A percentile compares a stretch with the other conserved stretches of the same genome.
These are phyloP conservation scores for Harlomillsia oculata DNA, from an alignment of 1,140 invertebrate genomes.

Conservation along the genomic window DNA sequence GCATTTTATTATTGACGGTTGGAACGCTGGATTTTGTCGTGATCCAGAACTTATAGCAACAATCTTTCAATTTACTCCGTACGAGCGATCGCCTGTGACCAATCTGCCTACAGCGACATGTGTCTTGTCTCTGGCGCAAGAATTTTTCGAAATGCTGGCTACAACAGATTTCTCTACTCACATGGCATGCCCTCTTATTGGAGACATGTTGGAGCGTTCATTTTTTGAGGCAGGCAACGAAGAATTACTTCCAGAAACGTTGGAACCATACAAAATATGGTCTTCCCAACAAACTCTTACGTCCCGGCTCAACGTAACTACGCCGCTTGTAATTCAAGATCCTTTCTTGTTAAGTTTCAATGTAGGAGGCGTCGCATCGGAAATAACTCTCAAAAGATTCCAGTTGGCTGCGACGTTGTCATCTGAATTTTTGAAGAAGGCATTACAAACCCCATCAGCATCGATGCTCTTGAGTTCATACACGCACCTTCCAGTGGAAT, in stretches of 20 bases:
- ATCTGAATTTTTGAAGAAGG: neutral
- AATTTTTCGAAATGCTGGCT: slow-evolving; percentile 20
- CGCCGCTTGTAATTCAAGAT: slow-evolving; percentile 15
- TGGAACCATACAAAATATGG: slow-evolving; percentile 21
- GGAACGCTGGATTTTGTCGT: slow-evolving; percentile 21
- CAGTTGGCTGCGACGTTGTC: slow-evolving; percentile 4
- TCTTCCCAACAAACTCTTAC: neutral
- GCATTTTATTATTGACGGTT: slow-evolving; percentile 5
- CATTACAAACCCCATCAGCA: neutral
- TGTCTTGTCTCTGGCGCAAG: slow-evolving; percentile 7
- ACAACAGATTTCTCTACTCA: slow-evolving; percentile 8
- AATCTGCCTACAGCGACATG: slow-evolving; percentile 1
- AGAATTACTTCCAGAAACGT: slow-evolving; percentile 4
- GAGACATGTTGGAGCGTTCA: neutral
- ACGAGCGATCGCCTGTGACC: neutral
- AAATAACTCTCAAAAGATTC: slow-evolving; percentile 2
- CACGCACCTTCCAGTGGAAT: neutral
- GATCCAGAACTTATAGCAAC: neutral
- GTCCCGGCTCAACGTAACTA: neutral
- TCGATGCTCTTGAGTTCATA: slow-evolving; percentile 1
- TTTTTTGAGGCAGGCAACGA: slow-evolving; percentile 11
- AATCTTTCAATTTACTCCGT: neutral
- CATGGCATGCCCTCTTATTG: slow-evolving; percentile 13
- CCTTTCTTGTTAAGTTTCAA: slow-evolving; percentile 19
- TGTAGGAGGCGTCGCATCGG: slow-evolving; percentile 10